Evolutionary conservation across 2,113 vertebrate genomes (phyloP).

Genomic region (Alaudala cheleensis): DNA sequence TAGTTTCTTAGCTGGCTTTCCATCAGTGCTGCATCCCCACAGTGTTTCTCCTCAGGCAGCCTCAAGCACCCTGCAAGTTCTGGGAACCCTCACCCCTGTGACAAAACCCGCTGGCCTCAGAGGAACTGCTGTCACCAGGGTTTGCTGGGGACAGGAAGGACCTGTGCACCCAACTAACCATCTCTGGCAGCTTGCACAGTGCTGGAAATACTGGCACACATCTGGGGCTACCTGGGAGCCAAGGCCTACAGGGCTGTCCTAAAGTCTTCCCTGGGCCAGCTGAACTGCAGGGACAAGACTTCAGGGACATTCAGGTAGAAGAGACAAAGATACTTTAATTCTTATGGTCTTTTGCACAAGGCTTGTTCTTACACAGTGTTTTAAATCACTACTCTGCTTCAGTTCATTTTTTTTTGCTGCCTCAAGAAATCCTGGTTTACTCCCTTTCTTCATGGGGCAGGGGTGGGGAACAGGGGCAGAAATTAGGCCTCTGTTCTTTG

Average conservation of each 20-base stretch:
- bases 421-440: background rate
- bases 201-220: background rate
- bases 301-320: fast-evolving
- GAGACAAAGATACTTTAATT: background rate
- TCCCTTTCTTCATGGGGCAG: background rate
- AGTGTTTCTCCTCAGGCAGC: background rate
- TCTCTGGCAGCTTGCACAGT: background rate
- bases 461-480: fast-evolving
- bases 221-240: background rate
- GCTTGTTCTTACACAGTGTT: background rate
- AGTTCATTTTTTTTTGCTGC: background rate
- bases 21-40: background rate
- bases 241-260: background rate
- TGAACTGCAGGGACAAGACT: background rate
- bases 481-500: background rate
- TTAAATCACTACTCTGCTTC: background rate
- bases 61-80: background rate
- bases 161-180: fast-evolving
- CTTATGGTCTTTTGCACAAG: background rate
- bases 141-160: background rate
- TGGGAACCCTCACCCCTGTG: background rate
- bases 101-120: fast-evolving
- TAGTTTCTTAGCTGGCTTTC: background rate
- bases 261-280: background rate
- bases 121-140: background rate